Base-by-base conservation (phyloP, 1,140 invertebrate genomes). In the Saccostrea cuccullata region DNA sequence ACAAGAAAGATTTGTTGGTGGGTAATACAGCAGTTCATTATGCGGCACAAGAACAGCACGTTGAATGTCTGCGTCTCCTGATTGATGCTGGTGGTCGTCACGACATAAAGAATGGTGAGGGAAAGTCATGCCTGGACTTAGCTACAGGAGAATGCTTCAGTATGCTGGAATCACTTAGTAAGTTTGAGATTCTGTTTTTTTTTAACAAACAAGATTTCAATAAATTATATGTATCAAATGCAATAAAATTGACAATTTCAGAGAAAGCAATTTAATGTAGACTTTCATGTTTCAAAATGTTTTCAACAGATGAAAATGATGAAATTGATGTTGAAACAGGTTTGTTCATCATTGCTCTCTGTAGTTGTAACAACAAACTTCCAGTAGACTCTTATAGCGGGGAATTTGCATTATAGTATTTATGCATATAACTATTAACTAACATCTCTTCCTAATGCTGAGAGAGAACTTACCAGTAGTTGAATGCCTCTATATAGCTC, bases 11-110 rank as follows among this genome's bases (percentile, higher is more conserved):
- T 84, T 89, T 87, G 12, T 89, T 93, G 58, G 87, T 85, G 47
- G 97, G 97, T 3, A 97, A 98, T 93, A 98, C 98, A 13, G 96
- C 98, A 0, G 95, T 98, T 30, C 98, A 98, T 94, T 98, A 98
- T 95, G 97, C 93, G 0, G 91, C 93, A n/a, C 87, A 89, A 30
- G 89, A 92, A 47, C 92, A 91, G 0, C 91, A 94, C 86, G 55
- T 89, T 17, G 92, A 92, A 9, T 93, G 93, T 89, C 87, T 94
- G 9, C 23, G 89, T 23, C 56, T 92, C 47, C 88, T 94, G 82
- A 26, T 94, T 4, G 88, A 91, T 58, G 89, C 89, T 36, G 91
- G 92, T 17, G 93, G 92, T 2, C 87, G 86, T 47, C 91, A 90
- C 82, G 89, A 92, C 58, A 86, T 93, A 36, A 84, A 87, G 20